phyloP scores from a whole-genome alignment of 2,113 vertebrate species.

The Tragelaphus scriptus region DNA sequence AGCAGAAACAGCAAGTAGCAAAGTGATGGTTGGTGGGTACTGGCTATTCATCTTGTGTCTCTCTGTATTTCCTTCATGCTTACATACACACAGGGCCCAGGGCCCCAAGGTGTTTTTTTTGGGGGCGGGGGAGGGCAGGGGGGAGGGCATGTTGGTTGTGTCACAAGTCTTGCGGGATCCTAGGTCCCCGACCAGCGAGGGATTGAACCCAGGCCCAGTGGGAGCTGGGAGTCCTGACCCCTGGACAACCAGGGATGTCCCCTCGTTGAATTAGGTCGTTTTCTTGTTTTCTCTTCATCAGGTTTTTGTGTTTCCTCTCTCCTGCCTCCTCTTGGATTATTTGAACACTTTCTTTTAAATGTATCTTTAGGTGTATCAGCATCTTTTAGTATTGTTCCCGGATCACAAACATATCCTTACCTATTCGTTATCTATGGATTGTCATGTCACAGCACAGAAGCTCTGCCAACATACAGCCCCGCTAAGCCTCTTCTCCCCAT shows the following conservation, averaged over 20 bases:
- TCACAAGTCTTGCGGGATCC: neutral
- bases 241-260: neutral
- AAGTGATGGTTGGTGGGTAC: neutral
- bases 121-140: rapidly evolving
- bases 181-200: neutral
- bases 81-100: neutral
- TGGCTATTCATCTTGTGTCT: neutral
- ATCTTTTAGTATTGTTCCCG: neutral
- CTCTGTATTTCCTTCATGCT: neutral
- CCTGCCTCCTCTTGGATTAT: neutral
- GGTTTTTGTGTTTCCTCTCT: neutral
- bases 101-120: neutral
- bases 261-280: neutral
- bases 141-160: neutral
- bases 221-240: neutral
- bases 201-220: neutral
- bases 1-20: neutral
- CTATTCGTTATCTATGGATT: rapidly evolving
- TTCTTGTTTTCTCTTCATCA: neutral
- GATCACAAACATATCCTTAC: too few species aligned
- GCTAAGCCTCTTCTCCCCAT: neutral
- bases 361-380: neutral
- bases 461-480: rapidly evolving
- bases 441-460: neutral
- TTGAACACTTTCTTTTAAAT: neutral